These are phyloP conservation scores for Polymixis lichenea DNA, from an alignment of 2,888 invertebrate genomes.

Conservation along the genomic window DNA sequence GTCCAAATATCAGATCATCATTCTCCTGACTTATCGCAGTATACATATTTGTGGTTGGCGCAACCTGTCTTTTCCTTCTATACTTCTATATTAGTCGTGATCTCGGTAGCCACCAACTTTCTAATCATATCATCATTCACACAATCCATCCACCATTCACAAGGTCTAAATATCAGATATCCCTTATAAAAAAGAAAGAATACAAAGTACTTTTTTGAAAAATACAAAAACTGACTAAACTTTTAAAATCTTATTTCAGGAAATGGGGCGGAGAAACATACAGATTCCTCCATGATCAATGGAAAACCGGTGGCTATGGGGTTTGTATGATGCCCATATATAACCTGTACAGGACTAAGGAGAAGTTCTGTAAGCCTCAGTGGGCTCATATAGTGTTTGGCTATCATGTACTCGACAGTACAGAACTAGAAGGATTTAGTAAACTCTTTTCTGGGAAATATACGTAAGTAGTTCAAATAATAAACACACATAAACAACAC, in stretches of 20 bases:
- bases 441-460: conserved; percentile 72
- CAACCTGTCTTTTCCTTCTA: too few species aligned
- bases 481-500: neutral
- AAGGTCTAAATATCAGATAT: neutral
- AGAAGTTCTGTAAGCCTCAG: conserved; percentile 55
- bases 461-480: conserved; percentile 72
- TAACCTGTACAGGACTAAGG: conserved; percentile 68
- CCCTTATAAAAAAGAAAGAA: neutral
- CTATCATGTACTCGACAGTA: conserved; percentile 71
- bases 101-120: too few species aligned
- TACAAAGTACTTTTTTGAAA: neutral
- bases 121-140: too few species aligned
- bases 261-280: conserved; percentile 92
- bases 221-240: neutral
- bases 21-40: too few species aligned
- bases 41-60: too few species aligned
- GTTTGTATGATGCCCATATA: conserved; percentile 79
- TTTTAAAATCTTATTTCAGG: conserved; percentile 78
- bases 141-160: too few species aligned
- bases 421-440: conserved; percentile 75
- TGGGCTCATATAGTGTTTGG: conserved; percentile 80
- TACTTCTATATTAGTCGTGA: too few species aligned
- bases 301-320: conserved; percentile 88
- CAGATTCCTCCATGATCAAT: conserved; percentile 90
- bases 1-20: too few species aligned